These are phyloP conservation scores for Hyles euphorbiae DNA, from an alignment of 1,140 invertebrate genomes.

Conservation along the genomic window DNA sequence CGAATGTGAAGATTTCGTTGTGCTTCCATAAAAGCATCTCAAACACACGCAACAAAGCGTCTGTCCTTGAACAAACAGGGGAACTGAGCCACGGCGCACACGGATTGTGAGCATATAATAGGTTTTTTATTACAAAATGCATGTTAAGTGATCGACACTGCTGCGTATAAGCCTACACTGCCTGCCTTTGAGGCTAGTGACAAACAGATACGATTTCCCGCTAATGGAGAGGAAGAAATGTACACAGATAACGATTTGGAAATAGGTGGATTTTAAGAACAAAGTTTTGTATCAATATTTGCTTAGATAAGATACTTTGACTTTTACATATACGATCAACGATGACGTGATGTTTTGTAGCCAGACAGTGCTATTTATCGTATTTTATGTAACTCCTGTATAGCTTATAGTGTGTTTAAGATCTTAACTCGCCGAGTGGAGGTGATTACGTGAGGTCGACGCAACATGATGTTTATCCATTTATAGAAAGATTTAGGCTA, in stretches of 20 bases:
- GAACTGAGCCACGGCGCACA: slow-evolving; percentile 20
- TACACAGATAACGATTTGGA: slow-evolving; percentile 25
- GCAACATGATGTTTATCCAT: too few relatives aligned
- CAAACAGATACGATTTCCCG: slow-evolving; percentile 29
- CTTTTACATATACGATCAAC: too few relatives aligned
- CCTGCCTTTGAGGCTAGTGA: slow-evolving; percentile 21
- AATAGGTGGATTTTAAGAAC: slow-evolving; percentile 24
- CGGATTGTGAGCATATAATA: slow-evolving; percentile 7
- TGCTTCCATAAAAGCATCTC: slow-evolving; percentile 24
- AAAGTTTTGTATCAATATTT: slow-evolving; percentile 23
- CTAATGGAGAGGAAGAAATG: slow-evolving; percentile 29
- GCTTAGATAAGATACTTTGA: slow-evolving; percentile 19
- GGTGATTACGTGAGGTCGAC: too few relatives aligned
- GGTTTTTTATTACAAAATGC: slow-evolving; percentile 4
- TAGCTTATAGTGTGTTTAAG: too few relatives aligned
- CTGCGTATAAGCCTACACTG: slow-evolving; percentile 16
- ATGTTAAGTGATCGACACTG: slow-evolving; percentile 29
- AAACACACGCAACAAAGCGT: slow-evolving; percentile 24
- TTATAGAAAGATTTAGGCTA: too few relatives aligned
- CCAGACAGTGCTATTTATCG: too few relatives aligned
- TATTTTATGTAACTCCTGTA: too few relatives aligned
- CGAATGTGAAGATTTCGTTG: slow-evolving; percentile 20
- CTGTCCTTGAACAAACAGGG: slow-evolving; percentile 19
- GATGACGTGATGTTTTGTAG: too few relatives aligned
- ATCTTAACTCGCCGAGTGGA: too few relatives aligned